Evolutionary conservation across 2,797 vertebrate species (phyloP).

Genomic region (Pogonophryne albipinna): DNA sequence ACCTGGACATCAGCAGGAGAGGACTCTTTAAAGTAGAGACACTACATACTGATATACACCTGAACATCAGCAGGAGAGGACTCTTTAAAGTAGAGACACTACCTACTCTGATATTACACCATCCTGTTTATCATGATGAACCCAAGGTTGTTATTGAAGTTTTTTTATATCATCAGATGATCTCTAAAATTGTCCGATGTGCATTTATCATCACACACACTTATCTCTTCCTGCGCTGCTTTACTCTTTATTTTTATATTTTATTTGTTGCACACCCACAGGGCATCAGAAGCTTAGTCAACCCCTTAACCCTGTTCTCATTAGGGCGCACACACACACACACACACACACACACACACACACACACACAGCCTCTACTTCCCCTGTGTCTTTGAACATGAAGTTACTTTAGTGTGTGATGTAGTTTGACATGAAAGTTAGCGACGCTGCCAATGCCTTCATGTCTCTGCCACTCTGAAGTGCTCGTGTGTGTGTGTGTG

Average conservation of each 20-base stretch:
- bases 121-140: no score
- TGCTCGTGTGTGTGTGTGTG: neutral
- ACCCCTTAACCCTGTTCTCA: constrained; percentile 48
- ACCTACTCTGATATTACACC: no score
- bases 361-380: constrained; percentile 30
- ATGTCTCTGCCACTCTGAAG: constrained; percentile 44
- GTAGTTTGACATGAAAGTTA: constrained; percentile 54
- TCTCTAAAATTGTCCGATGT: neutral
- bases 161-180: neutral
- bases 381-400: constrained; percentile 26
- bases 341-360: constrained; percentile 18
- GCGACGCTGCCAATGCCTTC: constrained; percentile 50
- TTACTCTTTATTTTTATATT: neutral
- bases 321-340: constrained; percentile 22
- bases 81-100: no score
- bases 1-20: no score
- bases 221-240: neutral
- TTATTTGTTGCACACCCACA: neutral
- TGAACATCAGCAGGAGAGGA: no score
- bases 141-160: neutral
- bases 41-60: no score
- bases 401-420: constrained; percentile 40
- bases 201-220: neutral
- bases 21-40: no score
- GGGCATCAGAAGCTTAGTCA: constrained; percentile 36